Evolutionary conservation across 2,797 vertebrate genomes (phyloP), one percentile per base, ranked within the genome.

Genomic region (Taenioides sp.): DNA sequence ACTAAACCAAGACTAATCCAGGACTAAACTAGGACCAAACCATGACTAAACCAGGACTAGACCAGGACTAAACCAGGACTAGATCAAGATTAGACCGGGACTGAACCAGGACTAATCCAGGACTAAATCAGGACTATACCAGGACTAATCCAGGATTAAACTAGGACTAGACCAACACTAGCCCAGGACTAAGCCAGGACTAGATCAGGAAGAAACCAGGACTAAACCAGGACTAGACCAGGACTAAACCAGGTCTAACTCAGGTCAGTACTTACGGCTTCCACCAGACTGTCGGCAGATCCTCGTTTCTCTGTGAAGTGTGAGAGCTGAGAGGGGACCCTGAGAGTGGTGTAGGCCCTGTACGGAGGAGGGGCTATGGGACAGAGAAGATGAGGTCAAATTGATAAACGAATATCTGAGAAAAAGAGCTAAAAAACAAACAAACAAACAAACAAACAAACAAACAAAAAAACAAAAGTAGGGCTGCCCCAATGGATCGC

Each of bases 281-380:
- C 97, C 85, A 98, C 97, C 71, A 98, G 92, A 72, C 96, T 96
- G 90, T 97, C 96, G 0, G 96, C 96, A 0, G 95, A 96, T 34
- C 96, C 95, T 18, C 93, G 92, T 69, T 95, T 95, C 73, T 95
- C 93, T 0, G 88, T 64, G 67, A 93, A 90, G n/a, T 90, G 88
- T 5, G 88, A 72, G 11, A 91, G 69, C 71, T 92, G 92, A 1
- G 93, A 86, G 27, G 93, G 92, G 22, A 95, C 89, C 31, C 89
- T 85, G 25, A 97, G 94, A 34, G 93, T 95, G 75, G 94, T 91
- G 82, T 95, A 96, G 1, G 93, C 89, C 31, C 83, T 82, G 81
- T 92, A 91, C 0, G 91, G 94, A 2, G 89, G 84, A 0, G 87
- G 86, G 22, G 88, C 86, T 87, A 47, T 57, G 70, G 22, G 62